phyloP scores from a whole-genome alignment of 2,113 vertebrate species.

The Psittacara wagleri region DNA sequence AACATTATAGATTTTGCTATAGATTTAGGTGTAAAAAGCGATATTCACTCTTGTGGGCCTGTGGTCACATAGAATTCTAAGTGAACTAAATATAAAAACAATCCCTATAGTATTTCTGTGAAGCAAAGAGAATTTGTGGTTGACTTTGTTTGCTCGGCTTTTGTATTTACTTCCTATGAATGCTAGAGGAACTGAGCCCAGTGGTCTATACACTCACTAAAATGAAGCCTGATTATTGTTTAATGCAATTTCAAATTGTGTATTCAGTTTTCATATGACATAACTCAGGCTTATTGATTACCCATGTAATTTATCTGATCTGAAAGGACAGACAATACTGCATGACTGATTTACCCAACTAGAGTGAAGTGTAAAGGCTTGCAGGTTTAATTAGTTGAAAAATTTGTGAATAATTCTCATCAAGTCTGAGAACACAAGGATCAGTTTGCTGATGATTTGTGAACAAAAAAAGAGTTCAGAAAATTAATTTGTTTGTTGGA shows the following conservation, averaged over 20 bases:
- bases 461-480: not conserved
- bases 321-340: not conserved
- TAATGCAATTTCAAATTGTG: not conserved
- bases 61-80: not conserved
- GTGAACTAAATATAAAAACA: not conserved
- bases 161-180: not conserved
- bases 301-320: not conserved
- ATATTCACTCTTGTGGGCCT: not conserved
- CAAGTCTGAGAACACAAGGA: not conserved
- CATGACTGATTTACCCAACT: not conserved
- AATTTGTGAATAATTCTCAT: not conserved
- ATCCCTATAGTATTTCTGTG: not conserved
- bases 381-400: not conserved
- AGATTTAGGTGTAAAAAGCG: not conserved
- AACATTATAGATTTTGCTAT: not conserved
- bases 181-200: not conserved
- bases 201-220: not conserved
- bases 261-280: not conserved
- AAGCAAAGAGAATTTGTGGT: not conserved
- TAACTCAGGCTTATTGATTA: not conserved
- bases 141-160: not conserved
- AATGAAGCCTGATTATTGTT: not conserved
- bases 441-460: not conserved
- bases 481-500: not conserved
- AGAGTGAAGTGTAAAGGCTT: not conserved